Base-by-base conservation (phyloP, 2,888 invertebrate genomes). In the Heliconius erato region DNA sequence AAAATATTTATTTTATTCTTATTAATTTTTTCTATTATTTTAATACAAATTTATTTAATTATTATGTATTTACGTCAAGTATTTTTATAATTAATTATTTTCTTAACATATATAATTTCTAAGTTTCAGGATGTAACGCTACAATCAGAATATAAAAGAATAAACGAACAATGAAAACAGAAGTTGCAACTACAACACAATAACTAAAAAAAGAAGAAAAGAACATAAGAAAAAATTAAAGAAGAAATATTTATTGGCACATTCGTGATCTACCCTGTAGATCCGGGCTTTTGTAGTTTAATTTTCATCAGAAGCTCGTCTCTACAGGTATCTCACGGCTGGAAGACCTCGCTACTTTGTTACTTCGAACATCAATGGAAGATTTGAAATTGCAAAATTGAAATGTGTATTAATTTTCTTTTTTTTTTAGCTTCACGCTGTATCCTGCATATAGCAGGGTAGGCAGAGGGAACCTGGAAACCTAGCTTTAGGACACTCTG, bases 291-390 rank as follows among this genome's bases (percentile, higher is more conserved):
- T 98, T 99, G 99, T 99, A 98, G 98, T 98, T 97, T 97, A 97
- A 97, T 97, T 97, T 95, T 96, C 95, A 97, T 98, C 99, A 99
- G 99, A 99, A 99, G 99, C 99, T 99, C 99, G 99, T 98, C 98
- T 99, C 98, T 99, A 99, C 99, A 99, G 99, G 99, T 99, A 99
- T 99, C 98, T 99, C 98, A 98, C 98, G 98, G 98, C 98, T 98
- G 98, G 97, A 97, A 97, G 97, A 97, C 97, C 97, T 97, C 97
- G 97, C 97, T 97, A 97, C 97, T 96, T 91, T 76, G 40, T 88
- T 80, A 81, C 83, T 82, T 83, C 79, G 79, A 77, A 32, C 71
- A 49, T 65, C 76, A 71, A 77, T 59, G 74, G 84, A 85, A 85
- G 63, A 85, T 35, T n/a, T 59, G 65, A 72, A 40, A 40, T 40